Percentiles rank a stretch among this genome's conserved stretches.
Conservation (phyloP, 2,888 invertebrate genomes). For the Heteromurus nitidus region DNA sequence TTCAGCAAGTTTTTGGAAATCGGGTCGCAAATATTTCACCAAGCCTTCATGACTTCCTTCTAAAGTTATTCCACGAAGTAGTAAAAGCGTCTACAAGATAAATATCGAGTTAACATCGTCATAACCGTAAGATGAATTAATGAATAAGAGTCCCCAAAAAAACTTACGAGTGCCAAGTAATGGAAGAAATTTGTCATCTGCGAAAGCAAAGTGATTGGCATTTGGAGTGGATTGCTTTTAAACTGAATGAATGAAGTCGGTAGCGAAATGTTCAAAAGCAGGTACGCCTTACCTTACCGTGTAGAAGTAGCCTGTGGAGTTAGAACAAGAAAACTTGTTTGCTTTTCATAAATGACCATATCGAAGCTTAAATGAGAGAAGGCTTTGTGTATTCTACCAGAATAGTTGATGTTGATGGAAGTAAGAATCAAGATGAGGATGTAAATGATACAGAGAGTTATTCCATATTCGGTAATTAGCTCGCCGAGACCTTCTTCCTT, state of each 20-base stretch:
- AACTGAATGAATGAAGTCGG: neutral
- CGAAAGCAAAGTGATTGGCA: too few species aligned
- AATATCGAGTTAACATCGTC: too few species aligned
- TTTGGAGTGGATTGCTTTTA: neutral
- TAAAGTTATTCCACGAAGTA: conserved; percentile 35
- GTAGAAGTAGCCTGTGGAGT: conserved; percentile 28
- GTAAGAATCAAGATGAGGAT: neutral
- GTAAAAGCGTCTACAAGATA: conserved; percentile 30
- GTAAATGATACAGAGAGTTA: neutral
- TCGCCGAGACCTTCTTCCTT: conserved; percentile 32
- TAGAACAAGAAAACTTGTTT: neutral
- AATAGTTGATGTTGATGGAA: neutral
- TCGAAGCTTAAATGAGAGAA: neutral
- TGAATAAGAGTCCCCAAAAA: neutral
- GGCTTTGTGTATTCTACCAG: conserved; percentile 6
- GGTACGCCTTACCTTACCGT: conserved; percentile 17
- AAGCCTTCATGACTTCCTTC: conserved; percentile 30
- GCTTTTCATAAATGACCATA: neutral
- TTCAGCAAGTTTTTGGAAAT: conserved; percentile 11
- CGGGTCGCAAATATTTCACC: neutral
- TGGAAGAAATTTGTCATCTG: conserved; percentile 16
- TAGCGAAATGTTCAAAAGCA: neutral
- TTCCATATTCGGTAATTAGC: neutral
- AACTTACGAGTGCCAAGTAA: conserved; percentile 14
- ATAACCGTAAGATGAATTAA: too few species aligned